Evolutionary conservation across 1,140 invertebrate genomes (phyloP).

Genomic region (Tetragonula clypearis): DNA sequence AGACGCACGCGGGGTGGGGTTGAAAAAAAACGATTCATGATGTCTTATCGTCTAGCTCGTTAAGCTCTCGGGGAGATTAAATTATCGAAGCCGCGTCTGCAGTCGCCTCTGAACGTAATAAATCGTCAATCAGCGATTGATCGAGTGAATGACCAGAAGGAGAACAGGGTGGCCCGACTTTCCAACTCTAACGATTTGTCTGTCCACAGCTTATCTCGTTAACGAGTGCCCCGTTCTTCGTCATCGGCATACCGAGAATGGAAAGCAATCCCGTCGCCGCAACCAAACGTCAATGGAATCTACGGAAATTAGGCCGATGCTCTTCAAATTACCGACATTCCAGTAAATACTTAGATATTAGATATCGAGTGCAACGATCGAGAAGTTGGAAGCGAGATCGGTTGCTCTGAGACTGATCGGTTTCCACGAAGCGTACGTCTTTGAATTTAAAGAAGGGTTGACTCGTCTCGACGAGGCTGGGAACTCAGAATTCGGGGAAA

Average conservation of each 20-base stretch:
- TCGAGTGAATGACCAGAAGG: constrained; percentile 59
- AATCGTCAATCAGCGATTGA: constrained; percentile 65
- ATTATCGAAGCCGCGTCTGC: constrained; percentile 55
- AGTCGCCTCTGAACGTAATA: constrained; percentile 57
- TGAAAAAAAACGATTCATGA: constrained; percentile 53
- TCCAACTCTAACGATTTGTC: constrained; percentile 59
- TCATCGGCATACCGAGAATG: constrained; percentile 14
- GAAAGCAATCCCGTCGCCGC: constrained; percentile 9
- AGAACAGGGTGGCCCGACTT: constrained; percentile 60
- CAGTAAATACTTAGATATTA: background rate
- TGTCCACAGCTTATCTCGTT: constrained; percentile 62
- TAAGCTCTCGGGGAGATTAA: constrained; percentile 59
- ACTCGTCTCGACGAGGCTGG: no score
- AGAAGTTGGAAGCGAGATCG: no score
- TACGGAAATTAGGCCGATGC: no score
- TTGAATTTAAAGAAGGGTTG: no score
- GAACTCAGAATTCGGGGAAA: no score
- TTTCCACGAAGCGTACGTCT: no score
- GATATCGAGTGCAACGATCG: background rate
- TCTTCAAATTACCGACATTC: background rate
- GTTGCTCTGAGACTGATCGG: no score
- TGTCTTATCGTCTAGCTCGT: constrained; percentile 57
- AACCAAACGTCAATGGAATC: background rate
- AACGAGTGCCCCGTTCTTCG: constrained; percentile 48
- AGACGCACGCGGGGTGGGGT: background rate